Base-by-base conservation (phyloP, 2,888 invertebrate genomes). In the Calliopum simillimum region DNA sequence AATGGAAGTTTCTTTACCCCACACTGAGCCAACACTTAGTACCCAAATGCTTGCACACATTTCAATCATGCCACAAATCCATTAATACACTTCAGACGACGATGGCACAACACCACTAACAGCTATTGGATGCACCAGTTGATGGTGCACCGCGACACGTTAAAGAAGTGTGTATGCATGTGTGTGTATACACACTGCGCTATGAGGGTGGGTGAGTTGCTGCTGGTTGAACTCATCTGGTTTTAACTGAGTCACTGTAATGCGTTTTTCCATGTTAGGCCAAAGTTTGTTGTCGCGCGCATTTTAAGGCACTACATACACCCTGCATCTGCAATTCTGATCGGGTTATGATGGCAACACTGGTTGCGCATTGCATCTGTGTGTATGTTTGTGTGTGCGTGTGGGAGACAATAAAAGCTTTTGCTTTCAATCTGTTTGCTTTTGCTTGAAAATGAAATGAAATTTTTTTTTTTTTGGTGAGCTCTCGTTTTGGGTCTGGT, bases 51-150 rank as follows among this genome's bases (percentile, higher is more conserved):
- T n/a, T 21, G 47, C 67, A 49, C 58, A 67, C 72, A 70, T 69
- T 72, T 75, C 75, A 75, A 75, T 74, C 74, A 75, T 72, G 73
- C 65, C 73, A 73, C 72, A 76, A 76, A 75, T 77, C 76, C 76
- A 77, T 77, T 77, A 77, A 77, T 77, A 71, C 73, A 76, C 76
- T 76, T 77, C 76, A 76, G 67, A 71, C 62, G 68, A 71, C 71
- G 66, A 46, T 43, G 44, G 14, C 55, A 63, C 44, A 61, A 41
- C 23, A 68, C 43, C 25, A 44, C 51, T 44, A 68, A 68, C 51
- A 61, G 21, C 51, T 53, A 61, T 11, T 14, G 51, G 59, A 47
- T 53, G 55, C 59, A 61, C 13, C 47, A 56, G 23, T 55, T 2
- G 51, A 51, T 51, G 21, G 19, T 51, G 19, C 16, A 16, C 21